These are phyloP conservation scores for Sipha flava DNA, from an alignment of 1,140 invertebrate genomes.

Conservation along the genomic window DNA sequence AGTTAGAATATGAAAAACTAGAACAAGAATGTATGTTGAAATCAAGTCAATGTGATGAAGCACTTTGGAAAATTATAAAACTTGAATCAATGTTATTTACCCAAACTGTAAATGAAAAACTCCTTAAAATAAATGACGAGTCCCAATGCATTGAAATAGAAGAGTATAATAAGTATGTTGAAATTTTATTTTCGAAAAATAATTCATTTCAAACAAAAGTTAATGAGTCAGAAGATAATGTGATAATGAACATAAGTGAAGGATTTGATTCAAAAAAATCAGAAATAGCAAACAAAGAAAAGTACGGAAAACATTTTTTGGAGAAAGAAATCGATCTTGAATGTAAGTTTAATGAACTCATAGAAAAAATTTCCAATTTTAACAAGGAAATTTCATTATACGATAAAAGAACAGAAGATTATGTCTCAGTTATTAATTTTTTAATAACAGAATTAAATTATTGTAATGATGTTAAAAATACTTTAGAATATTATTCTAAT, in stretches of 20 bases:
- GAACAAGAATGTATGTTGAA: conserved; percentile 11
- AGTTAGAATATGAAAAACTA: background rate
- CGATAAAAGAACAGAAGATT: background rate
- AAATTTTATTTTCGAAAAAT: conserved; percentile 3
- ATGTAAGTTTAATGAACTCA: background rate
- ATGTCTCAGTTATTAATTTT: background rate
- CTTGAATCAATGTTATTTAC: background rate
- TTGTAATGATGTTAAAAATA: background rate
- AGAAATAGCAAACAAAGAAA: background rate
- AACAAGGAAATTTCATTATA: background rate
- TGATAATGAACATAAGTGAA: background rate
- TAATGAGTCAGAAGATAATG: conserved; percentile 23
- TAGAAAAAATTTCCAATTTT: background rate
- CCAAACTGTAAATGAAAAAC: background rate
- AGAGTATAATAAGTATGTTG: conserved; percentile 15
- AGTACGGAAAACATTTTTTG: background rate
- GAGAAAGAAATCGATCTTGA: background rate
- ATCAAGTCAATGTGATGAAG: background rate
- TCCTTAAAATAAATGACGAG: background rate
- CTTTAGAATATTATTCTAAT: background rate
- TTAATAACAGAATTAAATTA: background rate
- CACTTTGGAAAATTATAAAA: background rate
- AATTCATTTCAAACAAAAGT: conserved; percentile 9
- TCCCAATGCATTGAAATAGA: background rate
- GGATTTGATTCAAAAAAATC: conserved; percentile 21